Evolutionary conservation across 2,797 vertebrate genomes (phyloP).

Genomic region (Synanceia verrucosa): DNA sequence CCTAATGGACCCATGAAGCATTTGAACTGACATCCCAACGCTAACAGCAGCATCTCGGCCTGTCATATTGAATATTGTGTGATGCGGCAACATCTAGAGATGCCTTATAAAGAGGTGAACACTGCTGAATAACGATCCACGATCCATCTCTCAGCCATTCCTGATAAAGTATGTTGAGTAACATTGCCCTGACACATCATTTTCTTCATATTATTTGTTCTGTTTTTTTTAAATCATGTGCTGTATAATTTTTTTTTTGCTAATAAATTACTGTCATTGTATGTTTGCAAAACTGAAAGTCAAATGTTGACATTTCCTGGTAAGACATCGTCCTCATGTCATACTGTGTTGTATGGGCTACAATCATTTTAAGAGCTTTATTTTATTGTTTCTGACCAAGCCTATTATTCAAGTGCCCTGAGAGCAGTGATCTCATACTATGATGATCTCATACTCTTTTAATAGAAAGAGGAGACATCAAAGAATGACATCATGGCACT

Average conservation of each 20-base stretch:
- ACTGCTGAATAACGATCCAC: slow-evolving; percentile 23
- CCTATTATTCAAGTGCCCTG: slow-evolving; percentile 21
- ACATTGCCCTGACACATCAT: not conserved
- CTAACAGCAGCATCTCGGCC: slow-evolving; percentile 52
- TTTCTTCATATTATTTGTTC: not conserved
- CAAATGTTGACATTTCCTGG: not conserved
- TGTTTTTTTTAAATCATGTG: not conserved
- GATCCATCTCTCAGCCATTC: slow-evolving; percentile 18
- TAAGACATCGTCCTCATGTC: not conserved
- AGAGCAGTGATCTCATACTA: slow-evolving; percentile 62
- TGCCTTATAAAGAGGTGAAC: slow-evolving; percentile 8
- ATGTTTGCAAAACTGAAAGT: not conserved
- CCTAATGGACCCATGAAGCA: slow-evolving; percentile 60
- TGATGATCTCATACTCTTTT: slow-evolving; percentile 71
- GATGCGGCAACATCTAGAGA: slow-evolving; percentile 36
- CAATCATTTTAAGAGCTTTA: not conserved
- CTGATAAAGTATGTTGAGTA: not conserved
- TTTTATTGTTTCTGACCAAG: slow-evolving; percentile 10
- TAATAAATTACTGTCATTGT: not conserved
- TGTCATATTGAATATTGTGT: slow-evolving; percentile 57
- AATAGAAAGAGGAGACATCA: slow-evolving; percentile 52
- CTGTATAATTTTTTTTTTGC: not conserved
- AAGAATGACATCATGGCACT: slow-evolving; percentile 74
- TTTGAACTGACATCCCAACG: slow-evolving; percentile 50
- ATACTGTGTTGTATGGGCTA: not conserved